Percentiles rank a stretch among this genome's conserved stretches.
These are phyloP conservation scores for Tiliacea aurago DNA, from an alignment of 2,888 invertebrate genomes.

Conservation along the genomic window DNA sequence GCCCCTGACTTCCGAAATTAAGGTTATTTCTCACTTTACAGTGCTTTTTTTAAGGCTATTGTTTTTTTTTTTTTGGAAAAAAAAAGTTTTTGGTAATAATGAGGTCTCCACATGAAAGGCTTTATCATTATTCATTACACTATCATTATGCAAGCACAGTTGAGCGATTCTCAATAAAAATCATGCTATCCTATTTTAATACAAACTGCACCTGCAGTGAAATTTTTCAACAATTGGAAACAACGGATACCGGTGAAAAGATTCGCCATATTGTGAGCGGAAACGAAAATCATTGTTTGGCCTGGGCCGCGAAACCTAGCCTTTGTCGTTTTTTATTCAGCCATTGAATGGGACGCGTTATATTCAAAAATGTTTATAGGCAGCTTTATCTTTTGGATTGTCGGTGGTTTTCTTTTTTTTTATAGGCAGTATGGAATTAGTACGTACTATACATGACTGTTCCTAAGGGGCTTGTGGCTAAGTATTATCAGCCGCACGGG, in stretches of 20 bases:
- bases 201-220: conserved; percentile 50
- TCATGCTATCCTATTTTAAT: conserved; percentile 44
- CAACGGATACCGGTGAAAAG: conserved; percentile 66
- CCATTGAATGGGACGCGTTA: conserved; percentile 63
- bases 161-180: conserved; percentile 45
- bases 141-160: conserved; percentile 6
- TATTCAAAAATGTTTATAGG: conserved; percentile 64
- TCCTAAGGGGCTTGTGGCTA: too few relatives aligned
- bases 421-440: background rate
- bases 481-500: too few relatives aligned
- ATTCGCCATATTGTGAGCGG: conserved; percentile 80
- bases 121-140: conserved; percentile 18
- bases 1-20: too few relatives aligned
- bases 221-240: conserved; percentile 64
- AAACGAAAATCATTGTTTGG: conserved; percentile 80
- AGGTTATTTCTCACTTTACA: too few relatives aligned
- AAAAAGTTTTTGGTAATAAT: background rate
- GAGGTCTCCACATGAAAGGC: background rate
- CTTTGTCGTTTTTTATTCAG: conserved; percentile 63
- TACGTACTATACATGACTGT: background rate
- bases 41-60: too few relatives aligned
- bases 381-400: conserved; percentile 44
- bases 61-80: too few relatives aligned
- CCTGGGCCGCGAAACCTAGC: conserved; percentile 61
- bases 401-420: conserved; percentile 18